phyloP scores from a whole-genome alignment of 2,797 vertebrate species.

The Loriculus beryllinus region DNA sequence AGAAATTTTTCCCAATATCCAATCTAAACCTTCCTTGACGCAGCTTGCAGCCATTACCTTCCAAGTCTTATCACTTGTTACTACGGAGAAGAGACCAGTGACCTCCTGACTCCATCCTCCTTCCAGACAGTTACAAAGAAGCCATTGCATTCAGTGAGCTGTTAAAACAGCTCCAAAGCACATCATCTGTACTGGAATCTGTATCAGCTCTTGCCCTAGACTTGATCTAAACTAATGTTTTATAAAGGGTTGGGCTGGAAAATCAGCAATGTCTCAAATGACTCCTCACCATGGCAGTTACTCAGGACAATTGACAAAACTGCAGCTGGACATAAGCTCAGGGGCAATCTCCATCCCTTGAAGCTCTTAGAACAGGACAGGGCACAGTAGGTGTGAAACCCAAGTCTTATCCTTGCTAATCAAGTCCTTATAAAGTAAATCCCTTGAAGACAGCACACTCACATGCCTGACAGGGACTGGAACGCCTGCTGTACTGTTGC shows the following conservation, averaged over 20 bases:
- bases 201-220: not conserved
- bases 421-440: not conserved
- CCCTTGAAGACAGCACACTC: not conserved
- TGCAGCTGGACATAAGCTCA: not conserved
- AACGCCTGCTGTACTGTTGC: not conserved
- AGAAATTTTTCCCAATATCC: not conserved
- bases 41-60: not conserved
- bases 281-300: not conserved
- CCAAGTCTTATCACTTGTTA: not conserved
- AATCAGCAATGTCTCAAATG: not conserved
- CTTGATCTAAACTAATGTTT: not conserved
- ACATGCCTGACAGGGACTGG: not conserved
- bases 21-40: not conserved
- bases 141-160: fast-evolving
- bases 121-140: not conserved
- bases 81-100: not conserved
- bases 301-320: not conserved
- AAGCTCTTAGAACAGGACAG: not conserved
- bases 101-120: not conserved
- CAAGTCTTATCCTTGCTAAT: not conserved
- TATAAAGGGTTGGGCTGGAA: not conserved
- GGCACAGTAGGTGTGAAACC: not conserved
- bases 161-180: not conserved
- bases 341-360: not conserved
- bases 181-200: not conserved